Conservation (phyloP, 2,888 invertebrate species). For the Eugnorisma glareosa region DNA sequence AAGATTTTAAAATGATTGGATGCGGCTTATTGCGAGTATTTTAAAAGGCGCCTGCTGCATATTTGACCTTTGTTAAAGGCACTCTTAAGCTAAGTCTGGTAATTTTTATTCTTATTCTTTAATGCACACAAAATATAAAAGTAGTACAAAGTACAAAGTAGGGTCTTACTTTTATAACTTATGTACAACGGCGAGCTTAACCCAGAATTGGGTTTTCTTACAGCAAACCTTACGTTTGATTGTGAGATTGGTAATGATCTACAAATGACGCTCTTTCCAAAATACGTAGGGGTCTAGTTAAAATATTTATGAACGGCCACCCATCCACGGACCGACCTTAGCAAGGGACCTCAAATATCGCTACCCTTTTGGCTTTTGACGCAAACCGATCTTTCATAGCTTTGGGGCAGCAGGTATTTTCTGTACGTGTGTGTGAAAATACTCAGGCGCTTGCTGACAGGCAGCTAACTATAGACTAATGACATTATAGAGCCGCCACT, state of each 20-base stretch:
- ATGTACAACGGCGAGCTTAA: too few relatives aligned
- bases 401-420: neutral
- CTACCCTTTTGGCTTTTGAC: neutral
- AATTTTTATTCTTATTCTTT: too few relatives aligned
- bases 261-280: neutral
- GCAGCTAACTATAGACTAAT: conserved; percentile 3
- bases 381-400: neutral
- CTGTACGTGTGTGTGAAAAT: neutral
- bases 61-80: too few relatives aligned
- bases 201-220: too few relatives aligned
- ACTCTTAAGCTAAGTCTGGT: too few relatives aligned
- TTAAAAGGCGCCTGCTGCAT: neutral
- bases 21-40: neutral
- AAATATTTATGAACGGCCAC: neutral
- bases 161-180: too few relatives aligned
- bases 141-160: too few relatives aligned
- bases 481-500: conserved; percentile 16
- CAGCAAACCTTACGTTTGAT: too few relatives aligned
- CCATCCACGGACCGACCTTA: neutral
- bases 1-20: neutral
- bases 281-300: neutral
- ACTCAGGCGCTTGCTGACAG: neutral
- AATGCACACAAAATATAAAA: too few relatives aligned
- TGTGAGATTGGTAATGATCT: neutral
- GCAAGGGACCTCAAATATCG: neutral